Evolutionary conservation across 1,140 invertebrate genomes (phyloP), one percentile per base, ranked within the genome.

Genomic region (Drosophila nannoptera): DNA sequence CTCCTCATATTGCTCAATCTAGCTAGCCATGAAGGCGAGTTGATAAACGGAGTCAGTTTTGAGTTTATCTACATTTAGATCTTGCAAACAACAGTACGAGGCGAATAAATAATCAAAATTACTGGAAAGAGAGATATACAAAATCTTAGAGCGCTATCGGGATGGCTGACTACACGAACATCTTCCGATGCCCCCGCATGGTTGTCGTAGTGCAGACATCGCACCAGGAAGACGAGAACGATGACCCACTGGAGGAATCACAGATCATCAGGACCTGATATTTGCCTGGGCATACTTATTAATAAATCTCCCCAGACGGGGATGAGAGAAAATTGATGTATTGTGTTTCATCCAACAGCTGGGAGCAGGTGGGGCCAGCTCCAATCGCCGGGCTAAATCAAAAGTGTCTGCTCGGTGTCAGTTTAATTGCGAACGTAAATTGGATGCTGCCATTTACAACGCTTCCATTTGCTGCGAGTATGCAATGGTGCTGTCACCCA

Each of bases 381-480:
- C 22, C 3, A 54, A 64, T 55, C 64, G 63, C 54, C 62, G 74
- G 63, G 75, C 81, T 81, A 86, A 86, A 86, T 86, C 81, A 86
- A 76, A 76, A 87, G 74, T 87, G 81, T 86, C 81, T 86, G 81
- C 86, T 86, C 68, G 77, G 81, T 86, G 81, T 86, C 81, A 86
- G 81, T 86, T 86, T 86, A 86, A 86, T 86, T 86, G 81, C 81
- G 86, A 86, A 86, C 81, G 81, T 86, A 86, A 86, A 86, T 86
- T 86, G 81, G 81, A 86, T 86, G 81, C 81, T 86, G 81, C 76
- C 81, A 81, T 81, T 86, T 86, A 67, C 65, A 80, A 81, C 81
- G 81, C 86, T 86, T 86, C 72, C 81, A 84, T 84, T 84, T 84
- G 55, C 73, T 74, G 63, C 69, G 64, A 78, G 69, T 69, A 63